A percentile compares a stretch with the other conserved stretches of the same genome.
phyloP scores from a whole-genome alignment of 2,797 vertebrate genomes.

The Vultur gryphus region DNA sequence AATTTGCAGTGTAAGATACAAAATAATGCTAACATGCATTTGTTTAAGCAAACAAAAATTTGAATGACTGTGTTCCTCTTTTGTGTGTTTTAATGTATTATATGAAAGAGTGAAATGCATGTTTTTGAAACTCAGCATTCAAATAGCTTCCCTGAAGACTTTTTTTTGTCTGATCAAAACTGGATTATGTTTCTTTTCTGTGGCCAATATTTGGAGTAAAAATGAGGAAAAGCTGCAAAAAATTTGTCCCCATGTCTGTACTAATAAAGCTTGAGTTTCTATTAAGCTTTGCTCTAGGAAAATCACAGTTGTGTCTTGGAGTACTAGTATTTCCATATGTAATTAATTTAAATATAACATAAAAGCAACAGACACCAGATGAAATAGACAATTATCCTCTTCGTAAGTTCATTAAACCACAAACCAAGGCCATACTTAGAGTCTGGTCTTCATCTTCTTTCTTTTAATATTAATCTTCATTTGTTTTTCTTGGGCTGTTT shows the following conservation, averaged over 20 bases:
- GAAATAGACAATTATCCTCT: conserved; percentile 53
- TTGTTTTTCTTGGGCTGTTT: conserved; percentile 24
- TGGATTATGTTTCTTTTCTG: not conserved
- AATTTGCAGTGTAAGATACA: not conserved
- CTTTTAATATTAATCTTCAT: conserved; percentile 39
- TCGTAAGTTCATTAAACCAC: conserved; percentile 32
- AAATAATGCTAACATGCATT: not conserved
- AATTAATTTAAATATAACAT: conserved; percentile 68
- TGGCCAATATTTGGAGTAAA: conserved; percentile 23
- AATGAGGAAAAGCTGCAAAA: conserved; percentile 28
- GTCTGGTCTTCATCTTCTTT: conserved; percentile 42
- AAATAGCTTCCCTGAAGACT: not conserved
- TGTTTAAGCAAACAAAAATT: not conserved
- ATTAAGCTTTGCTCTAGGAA: conserved; percentile 40
- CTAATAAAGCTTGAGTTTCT: conserved; percentile 32
- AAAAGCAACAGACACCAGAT: conserved; percentile 46
- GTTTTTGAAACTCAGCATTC: not conserved
- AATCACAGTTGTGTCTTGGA: conserved; percentile 33
- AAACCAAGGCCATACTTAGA: conserved; percentile 42
- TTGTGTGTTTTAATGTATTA: not conserved
- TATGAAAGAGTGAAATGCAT: not conserved
- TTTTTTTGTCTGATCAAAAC: not conserved
- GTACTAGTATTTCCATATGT: conserved; percentile 48
- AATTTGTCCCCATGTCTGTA: not conserved
- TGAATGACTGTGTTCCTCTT: not conserved